phyloP scores from a whole-genome alignment of 1,140 invertebrate species.

The Solen grandis region DNA sequence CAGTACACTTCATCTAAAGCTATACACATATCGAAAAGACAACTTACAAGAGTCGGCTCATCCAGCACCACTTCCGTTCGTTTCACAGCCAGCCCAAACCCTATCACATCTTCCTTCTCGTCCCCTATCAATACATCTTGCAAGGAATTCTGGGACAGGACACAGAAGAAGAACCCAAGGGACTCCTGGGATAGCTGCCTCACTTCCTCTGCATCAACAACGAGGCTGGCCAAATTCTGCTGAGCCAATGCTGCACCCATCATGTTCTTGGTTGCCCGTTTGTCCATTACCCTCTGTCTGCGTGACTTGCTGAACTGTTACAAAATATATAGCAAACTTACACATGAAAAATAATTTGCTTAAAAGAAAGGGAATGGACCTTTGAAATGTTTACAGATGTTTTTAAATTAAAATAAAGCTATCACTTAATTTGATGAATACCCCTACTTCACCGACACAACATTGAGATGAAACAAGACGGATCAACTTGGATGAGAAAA shows the following conservation, averaged over 20 bases:
- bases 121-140: constrained; percentile 57
- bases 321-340: neutral
- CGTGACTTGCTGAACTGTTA: constrained; percentile 62
- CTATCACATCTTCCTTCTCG: constrained; percentile 61
- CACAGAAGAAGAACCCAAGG: constrained; percentile 61
- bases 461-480: no score
- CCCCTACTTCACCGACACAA: no score
- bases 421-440: no score
- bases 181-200: constrained; percentile 48
- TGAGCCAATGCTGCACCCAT: constrained; percentile 48
- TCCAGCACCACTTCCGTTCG: constrained; percentile 64
- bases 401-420: no score
- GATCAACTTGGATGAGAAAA: no score
- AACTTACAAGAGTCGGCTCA: constrained; percentile 62
- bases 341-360: constrained; percentile 1
- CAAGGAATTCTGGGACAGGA: constrained; percentile 61
- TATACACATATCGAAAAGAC: neutral
- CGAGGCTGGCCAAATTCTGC: constrained; percentile 33
- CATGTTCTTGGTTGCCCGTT: constrained; percentile 61
- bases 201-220: constrained; percentile 46
- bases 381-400: no score
- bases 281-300: constrained; percentile 63
- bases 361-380: no score
- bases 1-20: no score
- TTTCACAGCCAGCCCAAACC: constrained; percentile 65